Base-by-base conservation (phyloP, 2,113 vertebrate genomes). In the Pelvicachromis taeniatus region DNA sequence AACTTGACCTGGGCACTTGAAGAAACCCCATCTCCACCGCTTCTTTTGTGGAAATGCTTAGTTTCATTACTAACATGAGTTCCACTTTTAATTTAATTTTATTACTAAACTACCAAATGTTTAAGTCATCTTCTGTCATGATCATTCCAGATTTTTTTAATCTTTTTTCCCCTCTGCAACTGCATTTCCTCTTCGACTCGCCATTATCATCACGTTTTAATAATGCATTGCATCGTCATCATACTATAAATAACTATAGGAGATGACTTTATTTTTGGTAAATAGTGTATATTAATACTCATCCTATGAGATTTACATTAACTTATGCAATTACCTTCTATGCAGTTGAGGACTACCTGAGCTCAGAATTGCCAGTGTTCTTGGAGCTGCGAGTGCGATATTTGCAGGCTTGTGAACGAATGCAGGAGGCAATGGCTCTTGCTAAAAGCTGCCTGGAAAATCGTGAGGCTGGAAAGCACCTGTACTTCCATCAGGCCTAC, bases 401-500 rank as follows among this genome's bases (percentile, higher is more conserved):
- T 92, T 96, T 99, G 95, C 97, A 97, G 94, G 98, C 98, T 89
- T 99, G 98, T 95, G 98, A 99, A 94, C 97, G 98, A 78, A 96
- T 97, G 91, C 97, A 97, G 87, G 99, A 99, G 95, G 98, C 98
- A 81, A 97, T 97, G 96, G 97, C 97, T 86, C 96, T 99, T 88
- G 96, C 98, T 85, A 98, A 98, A 94, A 97, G 96, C 93, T 99
- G 98, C 94, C 96, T 98, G 94, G 97, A 97, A 91, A 97, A 99
- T 91, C 95, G 94, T 26, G 96, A 97, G 88, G 95, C 97, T 87
- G 97, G 97, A 90, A 97, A 96, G 91, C 97, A 98, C 87, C 96
- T 99, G 80, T 99, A 97, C 95, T 99, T 99, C 94, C 98, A 98
- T 95, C 98, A 99, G 96, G 98, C 97, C 79, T 97, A 98, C 96